Percentiles rank a stretch among this genome's conserved stretches.
Evolutionary conservation across 2,888 invertebrate species (phyloP).

Genomic region (Caenorhabditis japonica): DNA sequence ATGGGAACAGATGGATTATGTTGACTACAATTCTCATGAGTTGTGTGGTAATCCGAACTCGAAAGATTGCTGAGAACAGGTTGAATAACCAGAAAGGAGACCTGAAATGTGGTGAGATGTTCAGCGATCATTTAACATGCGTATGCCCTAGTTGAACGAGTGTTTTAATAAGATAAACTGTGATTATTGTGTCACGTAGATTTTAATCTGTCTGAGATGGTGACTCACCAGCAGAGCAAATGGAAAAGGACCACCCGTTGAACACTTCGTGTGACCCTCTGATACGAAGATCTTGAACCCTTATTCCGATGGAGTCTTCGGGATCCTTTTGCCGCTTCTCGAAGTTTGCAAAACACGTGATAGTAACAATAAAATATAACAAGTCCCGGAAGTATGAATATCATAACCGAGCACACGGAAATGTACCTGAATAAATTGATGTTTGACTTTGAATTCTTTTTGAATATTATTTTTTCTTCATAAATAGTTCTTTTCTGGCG

Average conservation of each 20-base stretch:
- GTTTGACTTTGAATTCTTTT: background rate
- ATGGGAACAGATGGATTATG: conserved; percentile 75
- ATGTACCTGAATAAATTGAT: conserved; percentile 70
- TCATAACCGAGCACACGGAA: conserved; percentile 70
- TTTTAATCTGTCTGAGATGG: too few species aligned
- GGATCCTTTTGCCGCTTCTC: conserved; percentile 68
- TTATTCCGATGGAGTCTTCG: conserved; percentile 69
- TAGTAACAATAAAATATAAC: conserved; percentile 75
- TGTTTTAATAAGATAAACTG: too few species aligned
- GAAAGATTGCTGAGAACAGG: conserved; percentile 73
- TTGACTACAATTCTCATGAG: conserved; percentile 75
- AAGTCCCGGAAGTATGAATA: conserved; percentile 74
- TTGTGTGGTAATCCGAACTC: conserved; percentile 69
- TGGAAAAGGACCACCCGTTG: conserved; percentile 77
- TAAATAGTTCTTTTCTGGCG: background rate
- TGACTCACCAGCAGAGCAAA: conserved; percentile 74
- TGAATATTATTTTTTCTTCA: background rate
- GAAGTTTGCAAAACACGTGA: conserved; percentile 74
- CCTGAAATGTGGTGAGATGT: too few species aligned
- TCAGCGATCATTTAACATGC: too few species aligned
- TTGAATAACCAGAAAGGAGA: conserved; percentile 77
- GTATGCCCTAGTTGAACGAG: too few species aligned
- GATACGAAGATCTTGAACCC: conserved; percentile 71
- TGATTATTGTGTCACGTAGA: too few species aligned
- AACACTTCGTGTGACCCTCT: conserved; percentile 75